Evolutionary conservation across 2,888 invertebrate genomes (phyloP).

Genomic region (Eristalis pertinax): DNA sequence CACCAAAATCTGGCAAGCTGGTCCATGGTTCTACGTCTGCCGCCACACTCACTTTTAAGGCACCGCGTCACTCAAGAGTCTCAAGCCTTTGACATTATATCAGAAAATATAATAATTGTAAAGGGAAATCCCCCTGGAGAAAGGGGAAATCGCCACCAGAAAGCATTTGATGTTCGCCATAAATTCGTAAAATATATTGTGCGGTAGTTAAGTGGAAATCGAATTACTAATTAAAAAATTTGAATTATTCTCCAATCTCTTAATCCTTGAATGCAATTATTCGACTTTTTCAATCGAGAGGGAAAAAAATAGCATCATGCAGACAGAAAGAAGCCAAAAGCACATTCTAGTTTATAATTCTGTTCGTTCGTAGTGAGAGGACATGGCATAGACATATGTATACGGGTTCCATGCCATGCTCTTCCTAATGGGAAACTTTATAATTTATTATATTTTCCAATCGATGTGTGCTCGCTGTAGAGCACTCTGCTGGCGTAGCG

Average conservation of each 20-base stretch:
- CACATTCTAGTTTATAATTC: not conserved
- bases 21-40: too few species aligned
- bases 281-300: not conserved
- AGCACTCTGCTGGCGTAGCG: conserved; percentile 2
- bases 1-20: too few species aligned
- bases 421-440: conserved; percentile 68
- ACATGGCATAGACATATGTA: not conserved
- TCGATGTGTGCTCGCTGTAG: conserved; percentile 55
- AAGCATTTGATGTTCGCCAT: too few species aligned
- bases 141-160: too few species aligned
- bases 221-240: not conserved
- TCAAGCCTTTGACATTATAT: too few species aligned
- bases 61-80: too few species aligned
- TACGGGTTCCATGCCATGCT: conserved; percentile 10
- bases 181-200: too few species aligned
- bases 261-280: not conserved
- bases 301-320: not conserved
- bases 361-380: not conserved
- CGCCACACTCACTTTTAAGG: too few species aligned
- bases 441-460: conserved; percentile 72
- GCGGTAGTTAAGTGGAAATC: not conserved
- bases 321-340: not conserved
- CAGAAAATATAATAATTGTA: too few species aligned
- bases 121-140: too few species aligned
- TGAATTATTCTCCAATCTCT: not conserved